Conservation (phyloP, 2,113 vertebrate species). For the Formicarius rufipectus region DNA sequence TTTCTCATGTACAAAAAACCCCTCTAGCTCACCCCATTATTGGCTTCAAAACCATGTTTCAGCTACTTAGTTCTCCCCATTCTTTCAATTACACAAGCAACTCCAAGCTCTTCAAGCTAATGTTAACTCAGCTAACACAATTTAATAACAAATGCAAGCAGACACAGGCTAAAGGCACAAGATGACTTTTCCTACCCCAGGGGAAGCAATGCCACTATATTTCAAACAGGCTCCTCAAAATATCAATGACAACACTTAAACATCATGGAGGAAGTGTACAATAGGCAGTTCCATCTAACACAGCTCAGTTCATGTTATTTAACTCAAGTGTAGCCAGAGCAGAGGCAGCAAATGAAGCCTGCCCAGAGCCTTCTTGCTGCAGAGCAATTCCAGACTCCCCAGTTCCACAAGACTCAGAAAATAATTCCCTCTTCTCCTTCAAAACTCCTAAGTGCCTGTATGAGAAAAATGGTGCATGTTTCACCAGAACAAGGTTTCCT, state of each 20-base stretch:
- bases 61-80: neutral
- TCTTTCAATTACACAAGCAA: neutral
- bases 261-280: neutral
- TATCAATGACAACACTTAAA: neutral
- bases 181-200: neutral
- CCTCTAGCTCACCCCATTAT: neutral
- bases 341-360: neutral
- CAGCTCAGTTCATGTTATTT: neutral
- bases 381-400: neutral
- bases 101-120: neutral
- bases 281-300: neutral
- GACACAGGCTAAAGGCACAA: neutral
- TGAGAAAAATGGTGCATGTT: neutral
- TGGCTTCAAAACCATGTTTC: neutral
- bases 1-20: neutral
- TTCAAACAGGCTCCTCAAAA: neutral
- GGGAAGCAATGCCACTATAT: neutral
- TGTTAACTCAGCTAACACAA: neutral
- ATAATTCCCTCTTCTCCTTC: neutral
- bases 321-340: neutral
- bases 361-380: neutral
- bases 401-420: neutral
- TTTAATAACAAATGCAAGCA: neutral
- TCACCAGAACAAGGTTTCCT: neutral
- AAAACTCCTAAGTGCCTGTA: rapidly evolving